Base-by-base conservation (phyloP, 2,888 invertebrate genomes). In the Caenorhabditis angaria region DNA sequence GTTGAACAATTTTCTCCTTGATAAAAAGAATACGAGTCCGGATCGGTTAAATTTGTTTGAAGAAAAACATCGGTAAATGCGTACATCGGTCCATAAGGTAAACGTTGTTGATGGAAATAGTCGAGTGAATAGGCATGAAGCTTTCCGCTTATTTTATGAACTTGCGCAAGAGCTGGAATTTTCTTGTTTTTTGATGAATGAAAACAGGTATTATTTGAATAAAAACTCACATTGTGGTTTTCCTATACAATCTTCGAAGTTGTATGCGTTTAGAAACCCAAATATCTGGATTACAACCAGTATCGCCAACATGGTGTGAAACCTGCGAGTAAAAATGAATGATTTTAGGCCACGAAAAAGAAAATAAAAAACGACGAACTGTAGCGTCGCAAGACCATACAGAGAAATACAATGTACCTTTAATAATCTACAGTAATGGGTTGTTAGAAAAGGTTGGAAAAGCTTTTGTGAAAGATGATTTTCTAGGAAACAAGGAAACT, bases 11-110 rank as follows among this genome's bases (percentile, higher is more conserved):
- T 80, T 10, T 60, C n/a, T 22, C 74, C 79, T 81, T 82, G 80
- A 75, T 82, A 82, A 35, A 82, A 67, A 27, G 55, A 54, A 54
- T 72, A 80, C 14, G 54, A 29, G 47, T 78, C 66, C 3, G 63
- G 25, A 48, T 82, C 72, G 1, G 77, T 77, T 32, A 82, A 41
- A 24, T 78, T 80, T 28, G 73, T 68, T 10, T 65, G 50, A 53
- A 82, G 59, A 56, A 77, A 76, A 18, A 78, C 77, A 48, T 82
- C 80, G 8, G 75, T 74, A 61, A 82, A 82, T 32, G 77, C 62
- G 56, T 66, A 62, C 25, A 62, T 62, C 20, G 65, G 55, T 28
- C 24, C 61, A 50, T 68, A 59, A 0, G 61, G 48, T 14, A 78
- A 59, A n/a, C 66, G 69, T 51, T 65, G 70, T 51, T 70, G 71